These are phyloP conservation scores for Teleopsis dalmanni DNA, from an alignment of 1,140 invertebrate genomes.

Conservation along the genomic window DNA sequence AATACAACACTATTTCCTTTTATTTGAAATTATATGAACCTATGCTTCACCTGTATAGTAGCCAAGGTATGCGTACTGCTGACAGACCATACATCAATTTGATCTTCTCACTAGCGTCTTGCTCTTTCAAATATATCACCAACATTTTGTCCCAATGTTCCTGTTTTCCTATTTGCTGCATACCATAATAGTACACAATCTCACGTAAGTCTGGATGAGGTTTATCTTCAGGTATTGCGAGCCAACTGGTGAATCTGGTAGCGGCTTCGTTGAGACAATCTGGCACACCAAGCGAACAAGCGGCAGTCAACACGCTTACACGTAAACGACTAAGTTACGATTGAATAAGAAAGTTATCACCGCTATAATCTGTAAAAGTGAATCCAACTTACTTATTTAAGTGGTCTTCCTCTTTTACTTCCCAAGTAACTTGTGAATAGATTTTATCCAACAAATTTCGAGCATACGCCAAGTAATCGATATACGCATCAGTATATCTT, in stretches of 20 bases:
- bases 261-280: conserved; percentile 53
- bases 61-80: conserved; percentile 52
- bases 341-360: neutral
- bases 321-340: conserved; percentile 49
- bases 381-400: conserved; percentile 49
- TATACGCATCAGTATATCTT: conserved; percentile 50
- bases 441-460: conserved; percentile 45
- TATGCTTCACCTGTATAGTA: conserved; percentile 34
- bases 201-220: conserved; percentile 68
- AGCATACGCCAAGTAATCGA: conserved; percentile 54
- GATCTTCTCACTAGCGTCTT: conserved; percentile 65
- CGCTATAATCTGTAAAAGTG: neutral
- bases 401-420: conserved; percentile 46
- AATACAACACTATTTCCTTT: conserved; percentile 1
- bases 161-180: conserved; percentile 43
- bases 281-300: conserved; percentile 51
- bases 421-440: conserved; percentile 54
- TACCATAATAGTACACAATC: conserved; percentile 62
- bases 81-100: conserved; percentile 65
- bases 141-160: conserved; percentile 70
- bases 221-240: conserved; percentile 46
- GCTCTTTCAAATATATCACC: conserved; percentile 60
- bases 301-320: conserved; percentile 51
- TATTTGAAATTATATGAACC: neutral
- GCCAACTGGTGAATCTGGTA: conserved; percentile 51